Conservation (phyloP, 2,113 vertebrate genomes). For the Narcine bancroftii region DNA sequence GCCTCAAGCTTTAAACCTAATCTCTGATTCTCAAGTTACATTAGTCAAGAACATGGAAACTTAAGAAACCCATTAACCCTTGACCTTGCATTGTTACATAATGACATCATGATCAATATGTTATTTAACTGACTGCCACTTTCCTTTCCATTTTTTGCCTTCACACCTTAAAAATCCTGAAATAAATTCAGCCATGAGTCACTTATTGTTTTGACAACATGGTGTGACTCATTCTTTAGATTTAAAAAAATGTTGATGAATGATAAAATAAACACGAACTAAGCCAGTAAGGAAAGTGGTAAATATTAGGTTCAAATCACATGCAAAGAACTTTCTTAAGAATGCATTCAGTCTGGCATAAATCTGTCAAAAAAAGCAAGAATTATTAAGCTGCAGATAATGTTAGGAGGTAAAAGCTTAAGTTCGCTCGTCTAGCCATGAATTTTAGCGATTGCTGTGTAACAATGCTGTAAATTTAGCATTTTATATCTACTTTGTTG, state of each 20-base stretch:
- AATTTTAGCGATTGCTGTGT: background rate
- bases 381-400: background rate
- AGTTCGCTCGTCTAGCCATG: background rate
- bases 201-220: background rate
- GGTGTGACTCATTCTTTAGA: conserved; percentile 22
- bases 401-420: background rate
- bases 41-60: too few relatives aligned
- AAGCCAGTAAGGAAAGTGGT: background rate
- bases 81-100: too few relatives aligned
- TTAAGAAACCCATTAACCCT: too few relatives aligned
- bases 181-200: background rate
- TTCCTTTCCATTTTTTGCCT: too few relatives aligned
- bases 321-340: background rate
- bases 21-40: too few relatives aligned
- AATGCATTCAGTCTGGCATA: background rate
- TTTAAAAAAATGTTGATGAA: background rate
- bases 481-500: background rate
- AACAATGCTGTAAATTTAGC: background rate
- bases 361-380: background rate
- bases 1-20: too few relatives aligned
- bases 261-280: background rate
- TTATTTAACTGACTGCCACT: too few relatives aligned
- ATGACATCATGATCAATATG: too few relatives aligned
- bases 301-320: background rate
- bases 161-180: background rate